These are phyloP conservation scores for Rhea americana DNA, from an alignment of 2,113 vertebrate genomes.

Conservation along the genomic window DNA sequence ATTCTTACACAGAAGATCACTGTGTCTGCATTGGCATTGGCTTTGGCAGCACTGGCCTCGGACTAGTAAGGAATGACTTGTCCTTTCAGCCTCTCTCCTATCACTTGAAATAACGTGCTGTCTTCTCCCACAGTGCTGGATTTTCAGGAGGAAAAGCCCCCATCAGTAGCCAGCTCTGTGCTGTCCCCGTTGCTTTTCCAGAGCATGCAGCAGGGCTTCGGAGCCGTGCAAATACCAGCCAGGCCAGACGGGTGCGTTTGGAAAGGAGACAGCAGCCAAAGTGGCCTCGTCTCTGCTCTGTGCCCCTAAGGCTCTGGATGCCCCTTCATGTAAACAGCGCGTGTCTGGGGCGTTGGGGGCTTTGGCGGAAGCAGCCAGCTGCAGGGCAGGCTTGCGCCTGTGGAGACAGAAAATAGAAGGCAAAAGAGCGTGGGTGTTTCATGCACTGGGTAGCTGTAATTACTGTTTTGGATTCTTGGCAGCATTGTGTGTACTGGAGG, in stretches of 20 bases:
- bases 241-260: not conserved
- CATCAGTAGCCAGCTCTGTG: not conserved
- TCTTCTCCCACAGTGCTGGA: rapidly evolving
- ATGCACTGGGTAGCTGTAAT: slow-evolving; percentile 46
- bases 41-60: not conserved
- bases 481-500: not conserved
- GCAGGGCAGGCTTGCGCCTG: not conserved
- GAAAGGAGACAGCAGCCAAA: not conserved
- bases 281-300: rapidly evolving
- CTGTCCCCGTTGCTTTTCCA: not conserved
- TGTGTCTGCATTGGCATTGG: not conserved
- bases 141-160: not conserved
- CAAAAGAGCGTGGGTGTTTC: not conserved
- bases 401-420: slow-evolving; percentile 14
- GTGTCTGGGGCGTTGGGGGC: not conserved
- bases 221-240: not conserved
- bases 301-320: not conserved
- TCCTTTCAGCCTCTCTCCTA: not conserved
- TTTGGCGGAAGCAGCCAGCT: slow-evolving; percentile 6
- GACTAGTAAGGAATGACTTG: not conserved
- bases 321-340: rapidly evolving
- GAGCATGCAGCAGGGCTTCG: not conserved
- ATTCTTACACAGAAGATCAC: not conserved
- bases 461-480: slow-evolving; percentile 51
- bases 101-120: not conserved